These are phyloP conservation scores for Drosophila stalkeri DNA, from an alignment of 2,888 invertebrate genomes.

Conservation along the genomic window DNA sequence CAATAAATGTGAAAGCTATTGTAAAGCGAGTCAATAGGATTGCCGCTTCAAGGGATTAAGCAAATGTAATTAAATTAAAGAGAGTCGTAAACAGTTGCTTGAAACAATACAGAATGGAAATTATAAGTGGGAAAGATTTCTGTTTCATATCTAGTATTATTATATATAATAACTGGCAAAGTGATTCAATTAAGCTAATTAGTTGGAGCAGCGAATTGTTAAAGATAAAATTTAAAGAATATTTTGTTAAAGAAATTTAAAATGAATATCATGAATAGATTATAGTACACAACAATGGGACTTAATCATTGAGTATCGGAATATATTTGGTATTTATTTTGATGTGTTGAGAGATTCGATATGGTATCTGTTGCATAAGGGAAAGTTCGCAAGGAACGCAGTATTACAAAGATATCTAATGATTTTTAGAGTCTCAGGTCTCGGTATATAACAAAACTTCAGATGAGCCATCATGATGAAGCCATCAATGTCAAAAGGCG, in stretches of 20 bases:
- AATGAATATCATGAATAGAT: background rate
- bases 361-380: too few relatives aligned
- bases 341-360: background rate
- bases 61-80: constrained; percentile 6
- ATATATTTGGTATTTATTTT: background rate
- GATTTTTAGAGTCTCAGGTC: background rate
- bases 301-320: background rate
- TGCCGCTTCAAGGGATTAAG: background rate
- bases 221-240: background rate
- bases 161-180: background rate
- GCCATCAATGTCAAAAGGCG: background rate
- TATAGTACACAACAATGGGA: background rate
- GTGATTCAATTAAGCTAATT: background rate
- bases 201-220: background rate
- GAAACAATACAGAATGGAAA: background rate
- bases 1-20: background rate
- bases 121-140: too few relatives aligned
- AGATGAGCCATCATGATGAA: background rate
- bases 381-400: too few relatives aligned
- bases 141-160: background rate
- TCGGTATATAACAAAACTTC: too few relatives aligned
- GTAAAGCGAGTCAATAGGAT: background rate
- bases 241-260: background rate
- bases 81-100: background rate
- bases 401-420: too few relatives aligned